Evolutionary conservation across 2,113 vertebrate genomes (phyloP), one percentile per base, ranked within the genome.

Genomic region (Illadopsis cleaveri): DNA sequence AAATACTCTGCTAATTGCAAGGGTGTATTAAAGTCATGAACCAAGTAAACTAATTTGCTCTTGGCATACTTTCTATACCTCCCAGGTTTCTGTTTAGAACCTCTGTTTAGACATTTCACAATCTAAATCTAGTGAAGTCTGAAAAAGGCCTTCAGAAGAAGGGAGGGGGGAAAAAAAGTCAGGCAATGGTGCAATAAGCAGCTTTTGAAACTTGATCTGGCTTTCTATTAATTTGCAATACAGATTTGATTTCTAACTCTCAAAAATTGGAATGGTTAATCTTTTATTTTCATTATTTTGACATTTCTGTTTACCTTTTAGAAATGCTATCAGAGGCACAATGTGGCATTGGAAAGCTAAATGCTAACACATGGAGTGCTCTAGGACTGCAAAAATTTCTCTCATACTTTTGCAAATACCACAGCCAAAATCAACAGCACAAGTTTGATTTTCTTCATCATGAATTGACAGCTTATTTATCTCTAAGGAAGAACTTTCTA

Each of bases 391-490:
- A 97, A 94, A 98, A 97, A 98, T 97, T 97, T 98, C 97, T 98
- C 97, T 98, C 98, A 98, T 98, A 97, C 97, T 98, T 98, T 94
- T 85, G 91, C 95, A 83, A 96, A 96, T 86, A 61, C 78, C 93
- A 93, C 76, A 60, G 98, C 98, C 98, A 98, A 98, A 98, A 98
- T 97, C 98, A 99, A 99, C 98, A 98, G 97, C 47, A 56, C 66
- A 94, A 98, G 98, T 98, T 98, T 98, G 98, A 98, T 98, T 98
- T 98, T 98, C 97, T 97, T 97, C 98, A 97, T 98, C 98, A 98
- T 97, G 98, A 98, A 99, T 98, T 98, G 98, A 99, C 98, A 99
- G 98, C 97, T 98, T 98, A 98, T 98, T 98, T 98, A 98, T 98
- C 98, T 97, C 96, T 95, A 70, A 91, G 97, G 97, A 98, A 97